Percentiles rank a stretch among this genome's conserved stretches.
Evolutionary conservation across 2,113 vertebrate species (phyloP).

Genomic region (Apodemus sylvaticus): DNA sequence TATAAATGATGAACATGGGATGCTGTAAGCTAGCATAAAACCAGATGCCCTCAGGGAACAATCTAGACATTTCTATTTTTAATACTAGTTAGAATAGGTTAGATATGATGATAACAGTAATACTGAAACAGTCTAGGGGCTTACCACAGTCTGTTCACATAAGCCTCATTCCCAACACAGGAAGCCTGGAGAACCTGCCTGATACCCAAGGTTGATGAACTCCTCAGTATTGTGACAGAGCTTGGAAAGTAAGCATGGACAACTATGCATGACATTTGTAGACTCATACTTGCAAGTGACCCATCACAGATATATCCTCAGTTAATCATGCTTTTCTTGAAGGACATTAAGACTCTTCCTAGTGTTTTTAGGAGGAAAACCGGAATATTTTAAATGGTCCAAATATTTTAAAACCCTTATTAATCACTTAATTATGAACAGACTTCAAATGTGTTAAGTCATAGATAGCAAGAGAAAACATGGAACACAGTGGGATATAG

Average conservation of each 20-base stretch:
- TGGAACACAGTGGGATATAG: not conserved
- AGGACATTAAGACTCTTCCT: not conserved
- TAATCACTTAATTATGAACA: not conserved
- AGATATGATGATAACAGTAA: not conserved
- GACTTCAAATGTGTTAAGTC: conserved; percentile 23
- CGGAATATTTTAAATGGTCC: not conserved
- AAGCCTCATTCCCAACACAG: not conserved
- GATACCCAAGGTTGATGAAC: not conserved
- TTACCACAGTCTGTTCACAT: not conserved
- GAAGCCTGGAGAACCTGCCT: not conserved
- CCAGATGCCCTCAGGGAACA: not conserved
- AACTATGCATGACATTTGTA: not conserved
- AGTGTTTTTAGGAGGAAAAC: not conserved
- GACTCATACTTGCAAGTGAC: not conserved
- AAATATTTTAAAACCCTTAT: not conserved
- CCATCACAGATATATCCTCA: not conserved
- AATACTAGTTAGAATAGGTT: not conserved
- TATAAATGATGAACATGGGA: not conserved
- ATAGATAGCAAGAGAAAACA: not conserved
- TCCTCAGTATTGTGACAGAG: not conserved
- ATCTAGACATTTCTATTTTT: conserved; percentile 17
- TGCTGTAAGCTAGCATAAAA: conserved; percentile 15
- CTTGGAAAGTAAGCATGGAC: not conserved
- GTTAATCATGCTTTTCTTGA: not conserved
- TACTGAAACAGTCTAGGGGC: not conserved